A percentile compares a stretch with the other conserved stretches of the same genome.
Conservation (phyloP, 2,797 vertebrate genomes). For the Eurystomus glaucurus region DNA sequence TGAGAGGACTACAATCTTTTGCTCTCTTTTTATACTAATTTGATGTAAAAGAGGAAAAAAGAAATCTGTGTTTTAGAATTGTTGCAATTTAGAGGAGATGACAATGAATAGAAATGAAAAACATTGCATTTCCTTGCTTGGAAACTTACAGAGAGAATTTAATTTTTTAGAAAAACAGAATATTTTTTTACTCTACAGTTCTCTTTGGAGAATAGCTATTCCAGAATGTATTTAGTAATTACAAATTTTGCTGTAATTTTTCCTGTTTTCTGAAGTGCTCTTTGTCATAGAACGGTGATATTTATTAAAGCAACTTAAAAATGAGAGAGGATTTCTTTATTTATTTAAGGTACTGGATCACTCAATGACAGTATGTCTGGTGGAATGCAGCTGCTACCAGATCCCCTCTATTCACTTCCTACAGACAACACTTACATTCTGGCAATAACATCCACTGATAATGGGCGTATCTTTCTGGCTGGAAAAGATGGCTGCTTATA, state of each 20-base stretch:
- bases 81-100: not conserved
- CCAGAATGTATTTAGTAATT: not conserved
- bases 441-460: conserved; percentile 92
- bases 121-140: not conserved
- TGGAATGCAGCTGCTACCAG: conserved; percentile 96
- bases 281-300: not conserved
- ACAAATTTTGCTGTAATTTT: not conserved
- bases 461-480: conserved; percentile 95
- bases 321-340: not conserved
- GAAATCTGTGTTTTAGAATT: not conserved
- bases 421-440: conserved; percentile 97
- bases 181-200: not conserved
- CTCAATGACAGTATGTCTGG: conserved; percentile 95
- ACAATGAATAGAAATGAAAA: not conserved
- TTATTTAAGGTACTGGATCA: conserved; percentile 74
- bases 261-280: not conserved
- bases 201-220: not conserved
- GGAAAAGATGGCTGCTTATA: conserved; percentile 98
- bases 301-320: not conserved
- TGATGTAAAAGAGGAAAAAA: not conserved
- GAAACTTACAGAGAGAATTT: not conserved
- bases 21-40: not conserved
- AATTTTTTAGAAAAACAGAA: not conserved
- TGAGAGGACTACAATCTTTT: not conserved
- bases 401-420: conserved; percentile 96